Base-by-base conservation (phyloP, 2,113 vertebrate species). In the Chionomys nivalis region DNA sequence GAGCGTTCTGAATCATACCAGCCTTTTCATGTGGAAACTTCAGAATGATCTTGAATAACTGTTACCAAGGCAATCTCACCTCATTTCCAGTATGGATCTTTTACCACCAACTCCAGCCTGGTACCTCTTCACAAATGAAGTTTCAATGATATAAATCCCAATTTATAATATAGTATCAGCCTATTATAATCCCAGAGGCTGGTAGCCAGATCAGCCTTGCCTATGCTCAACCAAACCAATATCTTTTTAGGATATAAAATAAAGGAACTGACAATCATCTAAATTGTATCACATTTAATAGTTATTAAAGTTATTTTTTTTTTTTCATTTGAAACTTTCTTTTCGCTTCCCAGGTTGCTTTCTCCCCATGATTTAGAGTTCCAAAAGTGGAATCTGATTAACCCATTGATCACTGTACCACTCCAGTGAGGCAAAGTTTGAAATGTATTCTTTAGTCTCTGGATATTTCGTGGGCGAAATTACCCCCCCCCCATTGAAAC, bases 281-380 rank as follows among this genome's bases (percentile, higher is more conserved):
- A 49, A 86, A 61, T 63, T 61, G 17, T 83, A 42, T 92, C 33
- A 4, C 33, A 89, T n/a, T 14, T 47, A 31, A 87, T 16, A 75
- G 4, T 12, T 47, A 17, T 31, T 76, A 47, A 58, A 72, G 49
- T n/a, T 87, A 52, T 63, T 52, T 68, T 66, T 65, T n/a, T n/a
- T n/a, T 66, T 88, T 93, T 93, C 81, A 81, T 94, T 88, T 28
- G 13, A 49, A 79, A 66, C 24, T 24, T 79, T 87, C 3, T 92
- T 70, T 89, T 70, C 42, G 33, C 3, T 24, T 55, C 4, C 83
- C 3, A 1, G 33, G 0, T 79, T 65, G 28, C 19, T 31, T 86
- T 96, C 55, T 95, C 19, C 61, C 33, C 61, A 44, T 28, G 86
- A 61, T 39, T 13, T 86, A 36, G 9, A 36, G 66, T 13, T 86